These are phyloP conservation scores for Globia sparganii DNA, from an alignment of 2,888 invertebrate genomes.

Conservation along the genomic window DNA sequence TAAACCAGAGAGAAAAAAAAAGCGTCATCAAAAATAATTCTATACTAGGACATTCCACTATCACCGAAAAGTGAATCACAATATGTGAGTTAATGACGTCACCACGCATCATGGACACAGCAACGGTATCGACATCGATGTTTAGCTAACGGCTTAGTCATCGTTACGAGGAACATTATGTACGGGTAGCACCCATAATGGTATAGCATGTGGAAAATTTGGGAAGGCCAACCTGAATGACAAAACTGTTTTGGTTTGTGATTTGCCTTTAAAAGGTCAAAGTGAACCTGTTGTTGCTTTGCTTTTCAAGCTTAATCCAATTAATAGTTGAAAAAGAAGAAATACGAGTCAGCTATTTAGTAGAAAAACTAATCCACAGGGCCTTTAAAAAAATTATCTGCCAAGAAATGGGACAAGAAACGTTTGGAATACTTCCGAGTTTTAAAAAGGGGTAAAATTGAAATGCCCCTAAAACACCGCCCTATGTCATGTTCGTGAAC, in stretches of 20 bases:
- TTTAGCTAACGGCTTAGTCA: slow-evolving; percentile 60
- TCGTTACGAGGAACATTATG: slow-evolving; percentile 50
- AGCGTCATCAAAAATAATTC: slow-evolving; percentile 19
- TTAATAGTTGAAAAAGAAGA: too few species aligned
- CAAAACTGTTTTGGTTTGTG: neutral
- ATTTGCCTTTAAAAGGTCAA: slow-evolving; percentile 11
- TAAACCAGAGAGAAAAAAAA: neutral
- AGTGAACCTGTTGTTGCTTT: neutral
- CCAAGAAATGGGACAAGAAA: neutral
- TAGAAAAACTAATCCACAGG: neutral
- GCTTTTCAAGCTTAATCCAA: neutral
- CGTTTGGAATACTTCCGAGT: neutral
- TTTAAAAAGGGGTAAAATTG: neutral
- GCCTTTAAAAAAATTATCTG: neutral
- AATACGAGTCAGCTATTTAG: neutral
- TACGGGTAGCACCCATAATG: slow-evolving; percentile 25
- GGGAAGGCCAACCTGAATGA: slow-evolving; percentile 11
- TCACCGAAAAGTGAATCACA: slow-evolving; percentile 56
- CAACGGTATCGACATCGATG: slow-evolving; percentile 60
- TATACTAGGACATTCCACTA: slow-evolving; percentile 52
- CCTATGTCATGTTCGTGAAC: too few species aligned
- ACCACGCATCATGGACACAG: slow-evolving; percentile 40
- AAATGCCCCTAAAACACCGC: neutral
- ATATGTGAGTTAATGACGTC: slow-evolving; percentile 57
- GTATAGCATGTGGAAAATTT: slow-evolving; percentile 29